Evolutionary conservation across 1,140 invertebrate genomes (phyloP).

Genomic region (Ridgeia piscesae): DNA sequence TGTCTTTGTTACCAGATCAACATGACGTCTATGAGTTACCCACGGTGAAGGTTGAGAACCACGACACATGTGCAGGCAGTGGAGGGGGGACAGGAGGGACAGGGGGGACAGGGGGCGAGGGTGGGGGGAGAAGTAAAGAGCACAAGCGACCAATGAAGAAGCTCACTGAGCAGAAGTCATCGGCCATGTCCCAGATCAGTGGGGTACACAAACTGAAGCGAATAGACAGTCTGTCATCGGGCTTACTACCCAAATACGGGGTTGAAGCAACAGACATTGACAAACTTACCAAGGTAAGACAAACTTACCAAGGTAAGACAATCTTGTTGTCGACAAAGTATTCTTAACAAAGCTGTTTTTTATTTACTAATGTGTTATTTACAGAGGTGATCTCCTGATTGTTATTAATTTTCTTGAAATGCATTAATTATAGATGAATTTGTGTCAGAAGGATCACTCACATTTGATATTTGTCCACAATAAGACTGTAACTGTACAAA

Average conservation of each 20-base stretch:
- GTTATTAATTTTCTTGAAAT: neutral
- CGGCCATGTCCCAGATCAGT: constrained; percentile 53
- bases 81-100: neutral
- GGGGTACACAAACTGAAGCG: constrained; percentile 52
- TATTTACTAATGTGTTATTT: neutral
- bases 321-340: neutral
- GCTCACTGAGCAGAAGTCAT: constrained; percentile 36
- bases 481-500: too few relatives aligned
- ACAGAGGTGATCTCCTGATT: neutral
- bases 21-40: constrained; percentile 94
- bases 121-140: neutral
- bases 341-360: neutral
- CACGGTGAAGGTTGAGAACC: constrained; percentile 64
- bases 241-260: constrained; percentile 84
- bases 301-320: constrained; percentile 77
- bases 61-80: constrained; percentile 7
- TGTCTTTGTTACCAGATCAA: constrained; percentile 72
- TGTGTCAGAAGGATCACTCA: too few relatives aligned
- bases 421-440: neutral
- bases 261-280: constrained; percentile 88
- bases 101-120: too few relatives aligned
- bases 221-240: constrained; percentile 73
- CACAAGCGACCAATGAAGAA: constrained; percentile 20
- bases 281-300: constrained; percentile 78
- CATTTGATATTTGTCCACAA: too few relatives aligned